A percentile compares a stretch with the other conserved stretches of the same genome.
Conservation (phyloP, 2,888 invertebrate genomes). For the Pedicia rivosa region DNA sequence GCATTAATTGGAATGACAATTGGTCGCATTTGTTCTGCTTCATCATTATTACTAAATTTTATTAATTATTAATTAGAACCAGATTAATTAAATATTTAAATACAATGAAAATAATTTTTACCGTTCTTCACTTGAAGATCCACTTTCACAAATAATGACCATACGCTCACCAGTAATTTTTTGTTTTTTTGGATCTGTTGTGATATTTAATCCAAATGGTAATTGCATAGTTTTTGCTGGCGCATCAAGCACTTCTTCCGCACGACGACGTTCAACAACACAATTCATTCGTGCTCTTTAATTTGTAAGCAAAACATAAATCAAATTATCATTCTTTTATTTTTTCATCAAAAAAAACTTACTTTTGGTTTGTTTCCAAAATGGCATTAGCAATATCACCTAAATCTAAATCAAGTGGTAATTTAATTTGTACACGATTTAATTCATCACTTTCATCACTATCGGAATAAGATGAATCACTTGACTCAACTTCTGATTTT, state of each 20-base stretch:
- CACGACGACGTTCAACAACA: constrained; percentile 69
- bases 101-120: constrained; percentile 2
- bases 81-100: too few relatives aligned
- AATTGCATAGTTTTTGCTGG: constrained; percentile 45
- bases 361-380: constrained; percentile 53
- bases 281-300: constrained; percentile 73
- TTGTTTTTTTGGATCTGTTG: constrained; percentile 54
- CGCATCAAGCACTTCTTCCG: constrained; percentile 68
- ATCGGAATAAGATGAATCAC: constrained; percentile 38
- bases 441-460: constrained; percentile 43
- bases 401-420: constrained; percentile 68
- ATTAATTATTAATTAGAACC: neutral
- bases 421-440: constrained; percentile 42
- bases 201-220: constrained; percentile 49
- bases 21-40: constrained; percentile 27
- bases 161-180: constrained; percentile 70
- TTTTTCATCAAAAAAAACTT: constrained; percentile 12
- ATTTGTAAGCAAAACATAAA: neutral
- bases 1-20: constrained; percentile 31
- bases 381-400: constrained; percentile 66
- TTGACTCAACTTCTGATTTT: neutral
- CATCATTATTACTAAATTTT: constrained; percentile 20
- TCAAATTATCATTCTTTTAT: neutral
- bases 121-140: constrained; percentile 26
- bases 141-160: constrained; percentile 77